A percentile compares a stretch with the other conserved stretches of the same genome.
Evolutionary conservation across 2,113 vertebrate genomes (phyloP).

Genomic region (Typhlomys cinereus): DNA sequence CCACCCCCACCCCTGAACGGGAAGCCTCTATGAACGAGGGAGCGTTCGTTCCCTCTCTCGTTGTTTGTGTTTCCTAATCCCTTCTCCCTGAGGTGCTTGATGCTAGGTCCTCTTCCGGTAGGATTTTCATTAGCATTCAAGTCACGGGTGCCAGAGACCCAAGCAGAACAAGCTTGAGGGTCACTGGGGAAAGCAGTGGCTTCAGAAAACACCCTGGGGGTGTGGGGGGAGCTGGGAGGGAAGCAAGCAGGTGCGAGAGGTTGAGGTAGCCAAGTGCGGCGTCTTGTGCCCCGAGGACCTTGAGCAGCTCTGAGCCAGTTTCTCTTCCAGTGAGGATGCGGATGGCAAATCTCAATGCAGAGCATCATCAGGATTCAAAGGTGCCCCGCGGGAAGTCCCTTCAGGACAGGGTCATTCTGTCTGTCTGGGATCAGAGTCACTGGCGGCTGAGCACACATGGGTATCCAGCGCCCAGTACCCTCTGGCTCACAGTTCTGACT

Average conservation of each 20-base stretch:
- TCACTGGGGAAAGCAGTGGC: neutral
- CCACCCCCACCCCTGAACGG: neutral
- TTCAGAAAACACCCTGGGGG: neutral
- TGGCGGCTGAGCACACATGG: neutral
- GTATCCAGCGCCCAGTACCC: neutral
- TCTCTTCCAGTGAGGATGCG: neutral
- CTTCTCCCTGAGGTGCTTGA: neutral
- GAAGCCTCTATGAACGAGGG: neutral
- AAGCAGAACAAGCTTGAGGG: neutral
- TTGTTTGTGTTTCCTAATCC: conserved; percentile 40
- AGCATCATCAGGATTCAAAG: neutral
- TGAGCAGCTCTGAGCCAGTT: neutral
- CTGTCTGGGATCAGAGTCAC: neutral
- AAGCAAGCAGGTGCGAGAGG: neutral
- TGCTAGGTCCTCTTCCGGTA: neutral
- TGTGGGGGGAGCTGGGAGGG: neutral
- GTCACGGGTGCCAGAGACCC: neutral
- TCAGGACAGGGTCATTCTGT: neutral
- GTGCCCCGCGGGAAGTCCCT: neutral
- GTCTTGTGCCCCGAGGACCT: neutral
- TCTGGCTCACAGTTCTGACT: neutral
- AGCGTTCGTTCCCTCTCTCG: neutral
- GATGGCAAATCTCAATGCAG: neutral
- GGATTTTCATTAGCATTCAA: conserved; percentile 47
- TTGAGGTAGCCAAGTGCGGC: neutral